These are phyloP conservation scores for Parelbella ahira DNA, from an alignment of 2,888 invertebrate species.

Conservation along the genomic window DNA sequence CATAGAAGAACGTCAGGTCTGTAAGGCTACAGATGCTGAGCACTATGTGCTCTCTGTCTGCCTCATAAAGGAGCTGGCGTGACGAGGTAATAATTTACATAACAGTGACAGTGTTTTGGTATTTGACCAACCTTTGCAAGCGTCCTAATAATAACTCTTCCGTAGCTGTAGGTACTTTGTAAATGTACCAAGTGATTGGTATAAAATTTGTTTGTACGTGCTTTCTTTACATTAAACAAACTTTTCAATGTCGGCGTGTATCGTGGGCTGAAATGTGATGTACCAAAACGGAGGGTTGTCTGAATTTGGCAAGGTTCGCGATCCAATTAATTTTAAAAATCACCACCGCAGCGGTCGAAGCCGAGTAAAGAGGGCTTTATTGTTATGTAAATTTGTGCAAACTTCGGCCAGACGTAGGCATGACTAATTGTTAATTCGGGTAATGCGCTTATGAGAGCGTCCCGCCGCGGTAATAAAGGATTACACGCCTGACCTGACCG, in stretches of 20 bases:
- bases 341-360: constrained; percentile 62
- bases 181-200: no score
- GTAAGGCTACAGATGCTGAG: no score
- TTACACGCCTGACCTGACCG: constrained; percentile 40
- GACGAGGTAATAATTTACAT: no score
- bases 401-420: constrained; percentile 74
- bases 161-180: no score
- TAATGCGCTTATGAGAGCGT: constrained; percentile 71
- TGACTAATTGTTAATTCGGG: constrained; percentile 79
- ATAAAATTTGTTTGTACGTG: no score
- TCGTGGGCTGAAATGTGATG: constrained; percentile 54
- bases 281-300: constrained; percentile 41
- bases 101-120: no score
- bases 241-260: constrained; percentile 11
- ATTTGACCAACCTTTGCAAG: no score
- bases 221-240: no score
- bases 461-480: constrained; percentile 50
- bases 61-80: no score
- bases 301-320: constrained; percentile 67
- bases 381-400: constrained; percentile 79
- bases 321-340: constrained; percentile 78
- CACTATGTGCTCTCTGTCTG: no score
- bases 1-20: no score
- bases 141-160: no score
- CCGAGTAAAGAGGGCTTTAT: constrained; percentile 64